These are phyloP conservation scores for Marasmarcha lunaedactyla DNA, from an alignment of 2,888 invertebrate genomes.

Conservation along the genomic window DNA sequence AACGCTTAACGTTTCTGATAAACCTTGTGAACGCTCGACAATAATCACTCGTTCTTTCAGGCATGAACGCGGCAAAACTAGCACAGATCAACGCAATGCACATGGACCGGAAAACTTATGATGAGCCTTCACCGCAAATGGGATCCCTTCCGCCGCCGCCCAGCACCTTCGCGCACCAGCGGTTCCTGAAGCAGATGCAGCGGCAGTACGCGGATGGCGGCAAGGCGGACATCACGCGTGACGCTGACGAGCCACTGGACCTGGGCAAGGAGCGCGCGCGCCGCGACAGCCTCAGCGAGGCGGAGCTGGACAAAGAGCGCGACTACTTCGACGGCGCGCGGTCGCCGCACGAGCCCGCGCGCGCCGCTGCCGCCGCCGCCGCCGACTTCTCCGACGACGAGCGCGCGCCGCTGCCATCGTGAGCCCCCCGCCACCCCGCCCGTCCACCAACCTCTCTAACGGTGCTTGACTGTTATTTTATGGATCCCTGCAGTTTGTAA, in stretches of 20 bases:
- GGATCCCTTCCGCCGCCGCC: constrained; percentile 67
- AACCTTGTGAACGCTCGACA: background rate
- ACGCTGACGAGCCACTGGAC: constrained; percentile 64
- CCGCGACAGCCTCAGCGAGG: constrained; percentile 44
- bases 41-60: constrained; percentile 48
- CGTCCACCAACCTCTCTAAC: constrained; percentile 19
- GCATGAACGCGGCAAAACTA: constrained; percentile 82
- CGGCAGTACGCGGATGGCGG: constrained; percentile 68
- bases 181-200: constrained; percentile 74
- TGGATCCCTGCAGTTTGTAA: constrained; percentile 37
- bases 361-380: constrained; percentile 22
- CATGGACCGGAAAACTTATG: constrained; percentile 61
- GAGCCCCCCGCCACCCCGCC: constrained; percentile 30
- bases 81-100: constrained; percentile 79
- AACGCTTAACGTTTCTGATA: background rate
- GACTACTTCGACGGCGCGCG: constrained; percentile 43
- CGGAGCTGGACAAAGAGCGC: constrained; percentile 45
- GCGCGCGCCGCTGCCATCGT: constrained; percentile 49
- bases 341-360: constrained; percentile 26
- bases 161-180: constrained; percentile 67
- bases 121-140: constrained; percentile 70
- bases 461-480: constrained; percentile 67
- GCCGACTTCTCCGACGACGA: constrained; percentile 63
- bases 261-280: constrained; percentile 64
- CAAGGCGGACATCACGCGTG: constrained; percentile 68